These are phyloP conservation scores for Esox masquinongy DNA, from an alignment of 2,797 vertebrate genomes.

Conservation along the genomic window DNA sequence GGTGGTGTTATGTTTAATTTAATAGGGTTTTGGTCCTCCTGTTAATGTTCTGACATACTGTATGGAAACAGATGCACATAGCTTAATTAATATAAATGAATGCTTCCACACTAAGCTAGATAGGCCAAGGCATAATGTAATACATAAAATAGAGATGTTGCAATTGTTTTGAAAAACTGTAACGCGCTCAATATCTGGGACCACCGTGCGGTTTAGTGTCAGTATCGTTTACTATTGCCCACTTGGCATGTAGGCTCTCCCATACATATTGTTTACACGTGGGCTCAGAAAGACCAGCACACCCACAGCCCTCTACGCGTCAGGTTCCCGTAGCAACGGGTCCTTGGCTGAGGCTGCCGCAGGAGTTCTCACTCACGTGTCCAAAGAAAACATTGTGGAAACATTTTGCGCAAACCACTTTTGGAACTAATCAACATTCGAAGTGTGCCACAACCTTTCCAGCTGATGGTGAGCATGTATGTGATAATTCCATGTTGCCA, in stretches of 20 bases:
- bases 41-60: too few relatives aligned
- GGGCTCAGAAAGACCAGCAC: conserved; percentile 20
- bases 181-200: neutral
- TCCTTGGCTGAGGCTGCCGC: conserved; percentile 24
- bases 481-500: conserved; percentile 30
- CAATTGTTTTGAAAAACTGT: neutral
- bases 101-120: too few relatives aligned
- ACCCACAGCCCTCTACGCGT: conserved; percentile 26
- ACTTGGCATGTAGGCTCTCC: neutral
- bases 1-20: neutral
- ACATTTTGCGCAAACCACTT: neutral
- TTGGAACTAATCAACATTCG: neutral
- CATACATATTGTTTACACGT: neutral
- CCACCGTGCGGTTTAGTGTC: neutral
- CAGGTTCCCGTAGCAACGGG: conserved; percentile 70
- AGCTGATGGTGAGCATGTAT: conserved; percentile 61
- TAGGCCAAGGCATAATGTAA: too few relatives aligned
- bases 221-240: neutral
- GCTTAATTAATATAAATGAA: too few relatives aligned
- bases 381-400: neutral
- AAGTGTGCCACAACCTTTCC: neutral
- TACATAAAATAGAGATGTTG: neutral
- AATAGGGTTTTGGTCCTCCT: neutral
- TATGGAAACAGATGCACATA: too few relatives aligned
- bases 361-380: neutral